Evolutionary conservation across 2,797 vertebrate genomes (phyloP).

Genomic region (Trematomus bernacchii): DNA sequence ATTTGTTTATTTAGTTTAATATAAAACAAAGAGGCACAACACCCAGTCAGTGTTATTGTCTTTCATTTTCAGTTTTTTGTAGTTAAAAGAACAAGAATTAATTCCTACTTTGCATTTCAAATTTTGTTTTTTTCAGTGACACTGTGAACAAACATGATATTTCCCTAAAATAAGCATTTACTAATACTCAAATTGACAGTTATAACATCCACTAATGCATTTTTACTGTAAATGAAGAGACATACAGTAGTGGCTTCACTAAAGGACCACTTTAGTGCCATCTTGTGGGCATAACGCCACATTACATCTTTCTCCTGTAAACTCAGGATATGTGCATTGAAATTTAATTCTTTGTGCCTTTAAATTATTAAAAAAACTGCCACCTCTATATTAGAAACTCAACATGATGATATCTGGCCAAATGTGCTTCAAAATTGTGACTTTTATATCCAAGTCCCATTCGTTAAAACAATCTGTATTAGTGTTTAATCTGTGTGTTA

Average conservation of each 20-base stretch:
- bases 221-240: background rate
- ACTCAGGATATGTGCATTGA: too few relatives aligned
- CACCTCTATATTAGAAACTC: background rate
- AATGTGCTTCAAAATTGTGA: background rate
- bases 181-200: background rate
- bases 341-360: background rate
- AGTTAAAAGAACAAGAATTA: too few relatives aligned
- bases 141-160: too few relatives aligned
- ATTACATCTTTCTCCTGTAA: background rate
- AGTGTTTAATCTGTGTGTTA: constrained; percentile 20
- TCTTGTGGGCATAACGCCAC: constrained; percentile 32
- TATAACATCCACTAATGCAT: background rate
- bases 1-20: too few relatives aligned
- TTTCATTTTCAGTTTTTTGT: too few relatives aligned
- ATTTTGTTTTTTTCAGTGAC: too few relatives aligned
- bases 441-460: background rate
- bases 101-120: too few relatives aligned
- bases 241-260: accelerated
- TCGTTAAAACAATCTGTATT: background rate
- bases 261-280: constrained; percentile 6
- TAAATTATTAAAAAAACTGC: background rate
- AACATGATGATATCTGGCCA: background rate
- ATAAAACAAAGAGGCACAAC: too few relatives aligned
- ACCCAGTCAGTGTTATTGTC: too few relatives aligned
- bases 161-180: background rate